Conservation (phyloP, 2,797 vertebrate species). For the Heterohyrax brucei region DNA sequence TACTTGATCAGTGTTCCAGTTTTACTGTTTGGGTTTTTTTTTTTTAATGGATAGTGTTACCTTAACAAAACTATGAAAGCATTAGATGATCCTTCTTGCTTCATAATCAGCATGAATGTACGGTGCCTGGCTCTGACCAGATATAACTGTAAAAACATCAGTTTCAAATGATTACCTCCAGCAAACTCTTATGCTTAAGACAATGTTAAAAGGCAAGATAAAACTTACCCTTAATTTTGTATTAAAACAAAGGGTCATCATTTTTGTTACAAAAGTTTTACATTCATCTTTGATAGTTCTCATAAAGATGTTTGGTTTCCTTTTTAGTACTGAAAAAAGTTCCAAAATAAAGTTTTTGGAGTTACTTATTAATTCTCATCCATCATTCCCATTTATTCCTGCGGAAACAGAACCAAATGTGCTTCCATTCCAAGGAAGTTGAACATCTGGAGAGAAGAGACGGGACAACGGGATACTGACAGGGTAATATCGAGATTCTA, state of each 20-base stretch:
- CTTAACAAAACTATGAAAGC: background rate
- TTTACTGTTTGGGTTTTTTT: background rate
- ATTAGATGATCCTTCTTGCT: background rate
- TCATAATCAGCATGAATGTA: background rate
- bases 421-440: background rate
- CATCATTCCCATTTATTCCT: background rate
- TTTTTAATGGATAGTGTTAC: background rate
- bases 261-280: slow-evolving; percentile 25
- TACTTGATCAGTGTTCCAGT: background rate
- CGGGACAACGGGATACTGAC: background rate
- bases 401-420: background rate
- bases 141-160: background rate
- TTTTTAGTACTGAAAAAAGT: background rate
- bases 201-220: background rate
- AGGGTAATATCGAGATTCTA: background rate
- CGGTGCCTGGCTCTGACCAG: background rate
- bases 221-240: background rate
- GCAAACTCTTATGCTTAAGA: background rate
- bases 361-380: background rate
- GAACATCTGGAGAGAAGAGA: background rate
- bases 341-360: background rate
- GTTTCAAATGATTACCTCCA: background rate
- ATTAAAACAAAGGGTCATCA: background rate
- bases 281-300: background rate
- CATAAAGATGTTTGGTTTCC: background rate